A percentile compares a stretch with the other conserved stretches of the same genome.
Evolutionary conservation across 2,797 vertebrate genomes (phyloP).

Genomic region (Vireo griseus): DNA sequence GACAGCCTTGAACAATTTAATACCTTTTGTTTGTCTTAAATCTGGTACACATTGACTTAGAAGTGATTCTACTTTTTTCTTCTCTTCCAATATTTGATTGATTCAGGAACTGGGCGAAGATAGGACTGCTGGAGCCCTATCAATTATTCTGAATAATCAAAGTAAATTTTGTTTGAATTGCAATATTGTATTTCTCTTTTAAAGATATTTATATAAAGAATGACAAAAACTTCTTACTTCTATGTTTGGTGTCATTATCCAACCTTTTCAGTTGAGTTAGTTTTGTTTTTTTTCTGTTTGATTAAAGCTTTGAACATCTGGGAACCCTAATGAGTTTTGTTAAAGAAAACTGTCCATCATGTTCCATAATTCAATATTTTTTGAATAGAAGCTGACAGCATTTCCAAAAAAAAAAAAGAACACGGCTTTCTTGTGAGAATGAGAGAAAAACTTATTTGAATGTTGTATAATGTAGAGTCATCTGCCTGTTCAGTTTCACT

Average conservation of each 20-base stretch:
- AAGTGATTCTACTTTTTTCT: neutral
- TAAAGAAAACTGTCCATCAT: neutral
- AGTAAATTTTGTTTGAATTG: neutral
- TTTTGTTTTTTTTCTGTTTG: neutral
- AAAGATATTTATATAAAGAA: neutral
- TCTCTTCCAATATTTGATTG: neutral
- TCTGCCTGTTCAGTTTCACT: neutral
- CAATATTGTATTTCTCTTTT: neutral
- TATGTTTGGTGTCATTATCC: neutral
- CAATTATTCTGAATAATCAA: neutral
- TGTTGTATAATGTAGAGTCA: neutral
- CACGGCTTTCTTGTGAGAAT: neutral
- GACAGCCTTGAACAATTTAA: neutral
- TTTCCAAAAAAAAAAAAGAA: neutral
- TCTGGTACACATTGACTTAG: neutral
- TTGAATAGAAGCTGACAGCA: neutral
- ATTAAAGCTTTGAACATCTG: neutral
- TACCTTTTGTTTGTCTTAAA: neutral
- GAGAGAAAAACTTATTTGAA: neutral
- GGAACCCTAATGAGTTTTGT: neutral
- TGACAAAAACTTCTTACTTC: neutral
- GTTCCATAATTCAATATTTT: neutral
- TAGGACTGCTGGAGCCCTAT: neutral
- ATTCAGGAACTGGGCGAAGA: neutral
- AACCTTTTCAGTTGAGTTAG: fast-evolving